Conservation (phyloP, 2,888 invertebrate genomes). For the Augiades crinisus region DNA sequence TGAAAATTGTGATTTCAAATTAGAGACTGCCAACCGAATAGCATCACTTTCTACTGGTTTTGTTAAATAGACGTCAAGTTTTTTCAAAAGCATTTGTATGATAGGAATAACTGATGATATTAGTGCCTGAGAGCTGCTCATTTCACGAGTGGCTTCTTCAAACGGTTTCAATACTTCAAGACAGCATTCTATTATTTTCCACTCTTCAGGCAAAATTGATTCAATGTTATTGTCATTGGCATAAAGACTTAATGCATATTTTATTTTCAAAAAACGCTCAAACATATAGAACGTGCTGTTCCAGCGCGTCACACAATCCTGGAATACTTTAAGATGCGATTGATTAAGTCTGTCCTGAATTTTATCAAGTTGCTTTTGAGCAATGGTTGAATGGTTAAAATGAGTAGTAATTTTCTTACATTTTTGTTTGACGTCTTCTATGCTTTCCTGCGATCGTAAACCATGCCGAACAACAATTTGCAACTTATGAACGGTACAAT, state of each 20-base stretch:
- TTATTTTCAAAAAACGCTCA: constrained; percentile 35
- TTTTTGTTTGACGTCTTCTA: constrained; percentile 35
- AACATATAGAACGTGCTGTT: constrained; percentile 39
- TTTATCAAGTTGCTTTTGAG: constrained; percentile 37
- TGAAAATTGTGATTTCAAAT: constrained; percentile 34
- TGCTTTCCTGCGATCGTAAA: constrained; percentile 34
- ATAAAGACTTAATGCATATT: constrained; percentile 34
- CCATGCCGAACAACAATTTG: constrained; percentile 34
- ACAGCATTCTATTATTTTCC: constrained; percentile 36
- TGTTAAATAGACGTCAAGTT: constrained; percentile 36
- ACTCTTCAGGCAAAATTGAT: constrained; percentile 33
- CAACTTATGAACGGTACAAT: constrained; percentile 37
- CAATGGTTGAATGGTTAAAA: constrained; percentile 40
- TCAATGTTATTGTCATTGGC: constrained; percentile 29
- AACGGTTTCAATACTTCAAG: constrained; percentile 34
- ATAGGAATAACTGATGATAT: constrained; percentile 38
- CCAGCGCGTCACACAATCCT: constrained; percentile 40
- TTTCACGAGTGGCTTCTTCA: constrained; percentile 35
- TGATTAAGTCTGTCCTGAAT: constrained; percentile 37
- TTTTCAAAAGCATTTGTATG: constrained; percentile 36
- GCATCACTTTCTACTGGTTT: constrained; percentile 32
- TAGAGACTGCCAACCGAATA: constrained; percentile 31
- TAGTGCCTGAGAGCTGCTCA: constrained; percentile 35
- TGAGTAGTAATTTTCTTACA: constrained; percentile 36
- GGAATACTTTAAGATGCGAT: constrained; percentile 35